A percentile compares a stretch with the other conserved stretches of the same genome.
Evolutionary conservation across 2,113 vertebrate species (phyloP).

Genomic region (Carassius auratus): DNA sequence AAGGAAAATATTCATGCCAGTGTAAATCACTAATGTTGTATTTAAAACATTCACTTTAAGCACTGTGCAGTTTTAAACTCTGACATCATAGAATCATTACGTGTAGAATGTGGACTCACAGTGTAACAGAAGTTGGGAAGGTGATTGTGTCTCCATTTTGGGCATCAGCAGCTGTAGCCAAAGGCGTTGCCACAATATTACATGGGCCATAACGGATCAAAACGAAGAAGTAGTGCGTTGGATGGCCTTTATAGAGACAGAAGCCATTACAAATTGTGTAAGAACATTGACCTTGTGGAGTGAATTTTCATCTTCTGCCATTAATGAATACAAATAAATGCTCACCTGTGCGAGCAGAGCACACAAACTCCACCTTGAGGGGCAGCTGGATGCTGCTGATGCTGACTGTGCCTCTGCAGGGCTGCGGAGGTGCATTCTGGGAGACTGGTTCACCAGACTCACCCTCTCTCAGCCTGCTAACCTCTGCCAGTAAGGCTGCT

Average conservation of each 20-base stretch:
- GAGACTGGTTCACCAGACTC: slow-evolving; percentile 26
- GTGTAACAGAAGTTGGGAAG: slow-evolving; percentile 75
- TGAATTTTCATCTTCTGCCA: not conserved
- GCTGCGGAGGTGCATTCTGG: slow-evolving; percentile 56
- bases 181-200: slow-evolving; percentile 76
- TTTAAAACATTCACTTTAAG: not conserved
- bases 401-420: slow-evolving; percentile 74
- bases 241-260: slow-evolving; percentile 63
- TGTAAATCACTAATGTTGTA: not conserved
- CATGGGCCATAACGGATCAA: slow-evolving; percentile 78
- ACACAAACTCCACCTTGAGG: slow-evolving; percentile 80
- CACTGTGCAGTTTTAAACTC: not conserved
- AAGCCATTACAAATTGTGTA: not conserved
- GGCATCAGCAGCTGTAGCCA: slow-evolving; percentile 77
- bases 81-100: not conserved
- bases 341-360: slow-evolving; percentile 67
- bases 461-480: slow-evolving; percentile 66
- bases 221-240: slow-evolving; percentile 80
- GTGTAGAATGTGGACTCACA: slow-evolving; percentile 68
- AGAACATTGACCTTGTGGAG: not conserved
- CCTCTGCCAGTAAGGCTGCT: slow-evolving; percentile 71
- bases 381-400: slow-evolving; percentile 78
- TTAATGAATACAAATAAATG: not conserved
- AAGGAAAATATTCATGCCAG: not conserved
- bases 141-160: slow-evolving; percentile 79